These are phyloP conservation scores for Neoitamus cyanurus DNA, from an alignment of 2,888 invertebrate genomes.

Conservation along the genomic window DNA sequence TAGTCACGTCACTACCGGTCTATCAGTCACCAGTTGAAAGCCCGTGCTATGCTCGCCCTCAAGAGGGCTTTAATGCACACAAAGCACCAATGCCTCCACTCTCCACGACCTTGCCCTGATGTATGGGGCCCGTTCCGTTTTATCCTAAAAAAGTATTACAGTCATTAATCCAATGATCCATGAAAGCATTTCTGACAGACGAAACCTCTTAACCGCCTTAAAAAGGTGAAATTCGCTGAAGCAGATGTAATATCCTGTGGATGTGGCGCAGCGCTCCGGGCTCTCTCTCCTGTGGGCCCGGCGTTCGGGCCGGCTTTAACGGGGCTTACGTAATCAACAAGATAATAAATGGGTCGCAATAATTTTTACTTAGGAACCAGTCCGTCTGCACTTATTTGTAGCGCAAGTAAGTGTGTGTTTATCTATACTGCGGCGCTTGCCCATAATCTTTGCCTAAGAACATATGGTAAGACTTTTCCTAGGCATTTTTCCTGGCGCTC, in stretches of 20 bases:
- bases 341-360: constrained; percentile 40
- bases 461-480: constrained; percentile 8
- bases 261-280: neutral
- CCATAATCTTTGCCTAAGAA: constrained; percentile 25
- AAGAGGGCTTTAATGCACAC: neutral
- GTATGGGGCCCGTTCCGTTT: neutral
- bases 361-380: constrained; percentile 34
- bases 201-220: constrained; percentile 30
- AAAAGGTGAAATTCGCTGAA: constrained; percentile 33
- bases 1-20: neutral
- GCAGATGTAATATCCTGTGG: neutral
- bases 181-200: constrained; percentile 31
- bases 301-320: neutral
- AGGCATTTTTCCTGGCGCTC: neutral
- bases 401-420: constrained; percentile 8
- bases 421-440: neutral
- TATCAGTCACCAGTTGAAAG: neutral
- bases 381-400: constrained; percentile 33
- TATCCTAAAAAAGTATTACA: constrained; percentile 16
- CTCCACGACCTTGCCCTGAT: neutral
- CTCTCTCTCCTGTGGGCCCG: neutral
- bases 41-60: neutral
- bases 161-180: constrained; percentile 35
- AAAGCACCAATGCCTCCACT: neutral
- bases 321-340: constrained; percentile 33